Percentiles rank a stretch among this genome's conserved stretches.
phyloP scores from a whole-genome alignment of 2,797 vertebrate species.

The Oophaga sylvatica region DNA sequence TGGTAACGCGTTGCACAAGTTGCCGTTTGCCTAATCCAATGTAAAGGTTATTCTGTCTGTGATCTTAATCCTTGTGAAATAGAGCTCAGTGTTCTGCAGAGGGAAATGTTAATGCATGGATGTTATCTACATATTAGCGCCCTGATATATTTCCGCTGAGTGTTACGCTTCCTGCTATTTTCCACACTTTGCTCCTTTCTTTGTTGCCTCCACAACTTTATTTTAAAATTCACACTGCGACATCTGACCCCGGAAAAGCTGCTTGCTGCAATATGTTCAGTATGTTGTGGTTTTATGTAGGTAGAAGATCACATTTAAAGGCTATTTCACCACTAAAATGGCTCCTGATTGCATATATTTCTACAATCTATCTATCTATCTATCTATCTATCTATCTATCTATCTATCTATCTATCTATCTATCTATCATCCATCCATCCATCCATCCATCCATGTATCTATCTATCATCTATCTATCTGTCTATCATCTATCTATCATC shows the following conservation, averaged over 20 bases:
- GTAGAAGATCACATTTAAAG: too few relatives aligned
- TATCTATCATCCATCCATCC: too few relatives aligned
- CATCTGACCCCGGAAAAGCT: neutral
- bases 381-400: too few relatives aligned
- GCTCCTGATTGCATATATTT: too few relatives aligned
- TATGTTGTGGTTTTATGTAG: neutral
- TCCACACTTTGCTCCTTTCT: neutral
- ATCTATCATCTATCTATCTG: too few relatives aligned
- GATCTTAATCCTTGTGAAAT: slow-evolving; percentile 53
- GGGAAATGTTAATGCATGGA: slow-evolving; percentile 39
- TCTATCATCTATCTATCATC: too few relatives aligned
- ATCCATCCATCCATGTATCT: too few relatives aligned
- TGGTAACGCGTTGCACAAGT: slow-evolving; percentile 48
- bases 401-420: too few relatives aligned
- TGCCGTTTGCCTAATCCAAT: slow-evolving; percentile 51
- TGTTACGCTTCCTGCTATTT: neutral
- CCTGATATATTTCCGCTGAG: slow-evolving; percentile 5
- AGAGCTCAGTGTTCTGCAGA: slow-evolving; percentile 16
- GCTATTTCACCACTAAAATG: too few relatives aligned
- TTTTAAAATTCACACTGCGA: neutral
- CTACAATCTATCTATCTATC: too few relatives aligned
- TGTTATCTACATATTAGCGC: slow-evolving; percentile 29
- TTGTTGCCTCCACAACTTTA: neutral
- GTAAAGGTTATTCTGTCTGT: slow-evolving; percentile 53
- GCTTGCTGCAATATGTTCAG: neutral